These are phyloP conservation scores for Corythornis cristatus DNA, from an alignment of 2,113 vertebrate genomes.

Conservation along the genomic window DNA sequence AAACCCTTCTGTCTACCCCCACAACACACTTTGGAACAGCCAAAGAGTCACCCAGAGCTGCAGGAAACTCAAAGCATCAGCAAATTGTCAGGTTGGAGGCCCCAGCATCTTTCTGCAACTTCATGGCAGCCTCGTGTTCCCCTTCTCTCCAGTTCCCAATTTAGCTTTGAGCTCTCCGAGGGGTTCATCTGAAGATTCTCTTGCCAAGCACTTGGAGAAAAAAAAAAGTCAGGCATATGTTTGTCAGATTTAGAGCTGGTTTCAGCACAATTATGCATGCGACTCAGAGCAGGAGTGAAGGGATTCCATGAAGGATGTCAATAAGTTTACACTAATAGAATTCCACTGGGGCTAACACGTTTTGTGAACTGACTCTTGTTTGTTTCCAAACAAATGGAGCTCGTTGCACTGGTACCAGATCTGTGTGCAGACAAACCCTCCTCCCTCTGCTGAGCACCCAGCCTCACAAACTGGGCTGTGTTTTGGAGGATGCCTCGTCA, in stretches of 20 bases:
- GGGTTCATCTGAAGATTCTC: neutral
- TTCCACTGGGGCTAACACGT: neutral
- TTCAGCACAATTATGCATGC: neutral
- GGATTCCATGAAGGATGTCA: neutral
- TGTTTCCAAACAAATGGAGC: neutral
- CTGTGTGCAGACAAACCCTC: neutral
- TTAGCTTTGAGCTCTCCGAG: neutral
- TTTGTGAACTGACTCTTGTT: neutral
- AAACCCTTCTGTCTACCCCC: neutral
- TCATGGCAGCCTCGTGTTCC: neutral
- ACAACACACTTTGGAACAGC: neutral
- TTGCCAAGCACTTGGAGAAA: neutral
- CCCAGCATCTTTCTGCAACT: neutral
- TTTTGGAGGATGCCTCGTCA: rapidly evolving
- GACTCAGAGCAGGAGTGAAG: neutral
- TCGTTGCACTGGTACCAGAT: neutral
- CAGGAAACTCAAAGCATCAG: no score
- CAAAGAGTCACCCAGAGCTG: neutral
- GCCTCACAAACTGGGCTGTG: neutral
- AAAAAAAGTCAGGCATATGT: neutral
- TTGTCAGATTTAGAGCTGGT: neutral
- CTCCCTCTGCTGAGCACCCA: neutral
- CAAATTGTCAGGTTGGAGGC: neutral
- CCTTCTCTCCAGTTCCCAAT: neutral
- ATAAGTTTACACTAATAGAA: neutral